Evolutionary conservation across 2,888 invertebrate genomes (phyloP), one percentile per base, ranked within the genome.

Genomic region (Biston stratarius): DNA sequence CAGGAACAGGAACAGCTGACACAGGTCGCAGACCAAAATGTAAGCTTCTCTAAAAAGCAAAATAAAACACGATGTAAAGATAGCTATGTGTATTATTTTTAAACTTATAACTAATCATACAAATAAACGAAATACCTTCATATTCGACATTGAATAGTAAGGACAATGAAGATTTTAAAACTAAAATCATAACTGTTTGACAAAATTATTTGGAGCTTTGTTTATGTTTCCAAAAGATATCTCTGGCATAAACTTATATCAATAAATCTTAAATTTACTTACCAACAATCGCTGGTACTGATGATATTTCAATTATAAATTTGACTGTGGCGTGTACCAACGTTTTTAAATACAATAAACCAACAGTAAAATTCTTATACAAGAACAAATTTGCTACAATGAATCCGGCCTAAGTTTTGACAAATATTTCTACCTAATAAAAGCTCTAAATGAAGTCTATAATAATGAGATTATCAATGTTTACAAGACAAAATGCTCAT

Each of bases 81-180:
- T 64, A 65, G 61, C 67, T 68, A 67, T 63, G 48, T 69, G 63
- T 74, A 78, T 78, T 78, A 81, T 77, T 73, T 70, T 71, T 47
- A 58, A 73, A 73, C 67, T 70, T 72, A 70, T 51, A 64, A 64
- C 60, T 62, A 74, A 61, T 57, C 74, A 69, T 75, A 70, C 71
- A 74, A 69, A 73, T 67, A 47, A 53, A 60, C 55, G 11, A 49
- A 58, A 48, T 74, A 77, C 64, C 12, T 63, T 72, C 51, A 34
- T 55, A 55, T 40, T 58, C 61, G 56, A 62, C 52, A 38, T 55
- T 64, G 36, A 38, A 38, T 53, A n/a, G 34, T 42, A 33, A 34
- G 48, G 55, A 64, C 53, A 48, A 45, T 49, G 51, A 42, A 49
- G 49, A 53, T 49, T 40, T 42, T 9, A 5, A 55, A 65, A 65